Evolutionary conservation across 2,888 invertebrate genomes (phyloP).

Genomic region (Hartigia nigra): DNA sequence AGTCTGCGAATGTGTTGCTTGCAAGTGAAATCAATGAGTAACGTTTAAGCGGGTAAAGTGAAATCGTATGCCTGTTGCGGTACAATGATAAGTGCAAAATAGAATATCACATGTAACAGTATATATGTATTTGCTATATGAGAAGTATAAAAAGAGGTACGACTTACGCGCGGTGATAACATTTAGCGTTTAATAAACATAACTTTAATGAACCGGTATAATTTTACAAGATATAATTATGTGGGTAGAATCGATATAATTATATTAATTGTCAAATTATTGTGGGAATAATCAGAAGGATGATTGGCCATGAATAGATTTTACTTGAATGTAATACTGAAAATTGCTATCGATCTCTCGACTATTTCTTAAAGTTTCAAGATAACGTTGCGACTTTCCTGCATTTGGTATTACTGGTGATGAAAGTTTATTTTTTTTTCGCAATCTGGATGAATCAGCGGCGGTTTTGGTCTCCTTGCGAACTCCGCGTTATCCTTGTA

Average conservation of each 20-base stretch:
- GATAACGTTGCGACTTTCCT: background rate
- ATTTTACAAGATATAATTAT: background rate
- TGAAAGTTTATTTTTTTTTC: background rate
- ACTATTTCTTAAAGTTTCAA: conserved; percentile 1
- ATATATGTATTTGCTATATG: too few species aligned
- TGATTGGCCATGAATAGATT: background rate
- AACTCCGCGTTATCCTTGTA: background rate
- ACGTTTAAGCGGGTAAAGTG: background rate
- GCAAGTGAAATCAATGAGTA: background rate
- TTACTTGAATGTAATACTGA: background rate
- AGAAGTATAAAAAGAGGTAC: too few species aligned
- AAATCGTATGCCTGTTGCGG: background rate
- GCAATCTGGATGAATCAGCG: conserved; percentile 1
- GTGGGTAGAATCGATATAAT: background rate
- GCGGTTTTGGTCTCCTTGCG: background rate
- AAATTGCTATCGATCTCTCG: background rate
- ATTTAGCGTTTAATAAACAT: background rate
- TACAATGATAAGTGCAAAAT: too few species aligned
- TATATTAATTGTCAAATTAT: background rate
- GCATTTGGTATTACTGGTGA: background rate
- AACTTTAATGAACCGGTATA: background rate
- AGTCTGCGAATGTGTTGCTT: background rate
- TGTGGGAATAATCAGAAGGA: background rate
- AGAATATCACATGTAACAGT: too few species aligned
- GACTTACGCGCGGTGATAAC: background rate